Conservation (phyloP, 92 coral and sea anemone genomes). For the Parazoanthus darwini region DNA sequence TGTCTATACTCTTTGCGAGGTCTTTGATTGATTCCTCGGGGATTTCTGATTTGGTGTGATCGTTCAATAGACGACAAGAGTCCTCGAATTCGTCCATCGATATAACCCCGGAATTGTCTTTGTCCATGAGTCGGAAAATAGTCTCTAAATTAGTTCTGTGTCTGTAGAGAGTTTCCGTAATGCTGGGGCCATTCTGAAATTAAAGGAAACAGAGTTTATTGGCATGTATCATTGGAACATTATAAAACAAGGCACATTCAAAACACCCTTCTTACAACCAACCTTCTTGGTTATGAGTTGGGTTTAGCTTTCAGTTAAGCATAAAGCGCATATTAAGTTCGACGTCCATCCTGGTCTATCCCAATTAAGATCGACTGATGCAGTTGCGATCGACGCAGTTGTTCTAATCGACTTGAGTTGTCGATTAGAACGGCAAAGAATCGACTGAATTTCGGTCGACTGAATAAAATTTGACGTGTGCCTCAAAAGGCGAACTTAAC, state of each 20-base stretch:
- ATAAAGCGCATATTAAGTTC: no score
- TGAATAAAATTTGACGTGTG: no score
- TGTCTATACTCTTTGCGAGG: conserved; percentile 87
- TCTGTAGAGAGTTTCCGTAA: conserved; percentile 93
- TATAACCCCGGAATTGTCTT: conserved; percentile 89
- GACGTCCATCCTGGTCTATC: no score
- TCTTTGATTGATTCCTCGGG: conserved; percentile 86
- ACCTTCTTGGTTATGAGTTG: not conserved
- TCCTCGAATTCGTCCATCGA: conserved; percentile 93
- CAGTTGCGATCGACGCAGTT: no score
- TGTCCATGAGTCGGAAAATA: conserved; percentile 94
- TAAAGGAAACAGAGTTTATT: not conserved
- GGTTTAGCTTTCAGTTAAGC: no score
- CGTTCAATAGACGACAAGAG: conserved; percentile 77
- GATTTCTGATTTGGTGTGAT: conserved; percentile 84
- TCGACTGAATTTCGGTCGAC: no score
- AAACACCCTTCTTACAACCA: not conserved
- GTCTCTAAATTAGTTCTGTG: conserved; percentile 93
- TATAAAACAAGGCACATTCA: not conserved
- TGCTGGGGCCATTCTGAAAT: conserved; percentile 89
- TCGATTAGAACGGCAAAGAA: no score
- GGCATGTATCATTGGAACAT: not conserved
- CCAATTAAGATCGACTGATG: no score
- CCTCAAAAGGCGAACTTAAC: no score
- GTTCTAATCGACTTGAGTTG: no score